Evolutionary conservation across 1,140 invertebrate species (phyloP).

Genomic region (Dreissena polymorpha): DNA sequence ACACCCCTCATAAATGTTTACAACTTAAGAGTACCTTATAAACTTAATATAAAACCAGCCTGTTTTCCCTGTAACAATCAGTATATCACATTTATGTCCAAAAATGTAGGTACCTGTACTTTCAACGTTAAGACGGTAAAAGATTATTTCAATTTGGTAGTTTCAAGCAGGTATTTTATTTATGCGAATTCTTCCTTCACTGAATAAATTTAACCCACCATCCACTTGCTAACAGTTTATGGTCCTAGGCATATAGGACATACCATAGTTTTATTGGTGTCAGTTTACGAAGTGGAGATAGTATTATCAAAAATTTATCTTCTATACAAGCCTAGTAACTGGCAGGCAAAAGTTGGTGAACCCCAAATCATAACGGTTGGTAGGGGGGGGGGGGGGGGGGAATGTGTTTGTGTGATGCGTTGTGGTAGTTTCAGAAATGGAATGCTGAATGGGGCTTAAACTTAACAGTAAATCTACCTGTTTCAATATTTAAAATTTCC

Average conservation of each 20-base stretch:
- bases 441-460: no score
- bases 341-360: constrained; percentile 29
- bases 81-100: neutral
- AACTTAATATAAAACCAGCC: neutral
- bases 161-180: neutral
- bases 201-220: constrained; percentile 4
- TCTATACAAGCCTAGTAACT: constrained; percentile 42
- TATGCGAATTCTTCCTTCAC: neutral
- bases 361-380: no score
- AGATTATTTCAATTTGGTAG: constrained; percentile 19
- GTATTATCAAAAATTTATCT: constrained; percentile 45
- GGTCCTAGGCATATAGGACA: constrained; percentile 1
- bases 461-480: no score
- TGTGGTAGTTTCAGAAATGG: no score
- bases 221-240: neutral
- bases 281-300: constrained; percentile 18
- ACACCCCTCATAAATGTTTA: neutral
- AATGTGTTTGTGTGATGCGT: no score
- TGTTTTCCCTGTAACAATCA: neutral
- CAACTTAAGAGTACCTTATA: constrained; percentile 12
- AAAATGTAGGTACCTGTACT: neutral
- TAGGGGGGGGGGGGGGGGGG: no score
- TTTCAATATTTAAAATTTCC: no score
- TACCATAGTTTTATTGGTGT: constrained; percentile 42
- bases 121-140: neutral